Conservation (phyloP, 2,888 invertebrate genomes). For the Crioceris asparagi region DNA sequence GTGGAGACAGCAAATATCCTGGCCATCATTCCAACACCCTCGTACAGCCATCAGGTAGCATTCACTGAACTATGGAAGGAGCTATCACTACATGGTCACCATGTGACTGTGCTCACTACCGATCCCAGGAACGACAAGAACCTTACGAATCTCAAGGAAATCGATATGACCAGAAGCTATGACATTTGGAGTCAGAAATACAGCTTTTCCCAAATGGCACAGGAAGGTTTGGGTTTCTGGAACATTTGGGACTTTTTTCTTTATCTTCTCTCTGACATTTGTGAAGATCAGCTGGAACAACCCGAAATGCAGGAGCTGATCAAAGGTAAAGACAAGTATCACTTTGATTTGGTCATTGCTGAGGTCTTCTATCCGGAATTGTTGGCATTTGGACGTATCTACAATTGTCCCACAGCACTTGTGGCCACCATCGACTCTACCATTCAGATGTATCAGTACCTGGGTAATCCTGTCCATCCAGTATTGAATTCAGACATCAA, state of each 20-base stretch:
- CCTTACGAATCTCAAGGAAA: conserved; percentile 33
- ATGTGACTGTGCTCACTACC: conserved; percentile 18
- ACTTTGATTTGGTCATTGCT: conserved; percentile 24
- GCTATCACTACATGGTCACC: conserved; percentile 21
- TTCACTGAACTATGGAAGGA: conserved; percentile 24
- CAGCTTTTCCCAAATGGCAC: conserved; percentile 3
- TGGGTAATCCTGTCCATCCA: conserved; percentile 20
- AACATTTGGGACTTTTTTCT: conserved; percentile 4
- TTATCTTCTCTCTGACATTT: conserved; percentile 7
- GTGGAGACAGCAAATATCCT: too few relatives aligned
- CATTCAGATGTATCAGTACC: conserved; percentile 9
- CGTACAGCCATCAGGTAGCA: conserved; percentile 24
- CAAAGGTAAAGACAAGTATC: conserved; percentile 7
- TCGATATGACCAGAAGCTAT: conserved; percentile 22
- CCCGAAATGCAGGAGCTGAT: conserved; percentile 17
- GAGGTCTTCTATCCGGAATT: conserved; percentile 19
- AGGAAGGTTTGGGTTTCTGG: conserved; percentile 1
- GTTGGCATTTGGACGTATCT: conserved; percentile 20
- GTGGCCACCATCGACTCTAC: conserved; percentile 17
- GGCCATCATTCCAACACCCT: conserved; percentile 19
- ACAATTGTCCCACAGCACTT: conserved; percentile 19
- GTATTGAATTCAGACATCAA: conserved; percentile 16
- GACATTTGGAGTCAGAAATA: conserved; percentile 1
- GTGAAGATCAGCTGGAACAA: conserved; percentile 11
- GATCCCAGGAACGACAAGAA: conserved; percentile 30